Base-by-base conservation (phyloP, 1,140 invertebrate genomes). In the Druon quercuslanigerum region DNA sequence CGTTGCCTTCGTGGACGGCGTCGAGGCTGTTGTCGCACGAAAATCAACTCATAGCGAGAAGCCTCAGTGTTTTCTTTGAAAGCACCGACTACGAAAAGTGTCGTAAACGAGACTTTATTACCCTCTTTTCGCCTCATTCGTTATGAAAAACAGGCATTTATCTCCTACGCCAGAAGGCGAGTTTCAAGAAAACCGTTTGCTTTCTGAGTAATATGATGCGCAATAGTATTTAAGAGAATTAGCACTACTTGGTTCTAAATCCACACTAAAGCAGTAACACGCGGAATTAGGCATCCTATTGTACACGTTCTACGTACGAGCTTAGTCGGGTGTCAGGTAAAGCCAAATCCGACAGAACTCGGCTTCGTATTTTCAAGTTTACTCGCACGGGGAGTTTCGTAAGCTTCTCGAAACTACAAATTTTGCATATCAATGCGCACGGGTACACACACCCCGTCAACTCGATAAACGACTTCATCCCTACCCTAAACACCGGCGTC, bases 351-450 rank as follows among this genome's bases (percentile, higher is more conserved):
- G 20, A 20, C n/a, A 57, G n/a, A 19, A 12, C 19, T 16, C 57
- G 57, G 71, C 78, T 75, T 79, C 71, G 56, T 76, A 82, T 83
- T 78, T 83, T 78, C 66, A 82, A 85, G 84, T 85, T 85, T 85
- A 80, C 79, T 78, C 75, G 76, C 71, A 74, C 71, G 56, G 6
- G 70, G 54, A 73, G 70, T 84, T 75, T 73, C 75, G 76, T 81
- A 81, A 84, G 83, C 83, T 83, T 56, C 84, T 76, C 79, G 78
- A 80, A 85, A 85, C 83, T 84, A 85, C 82, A 85, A 85, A 85
- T 85, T 85, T 85, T 85, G 83, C 84, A 85, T 83, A 85, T 83
- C 83, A 85, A 85, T 85, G 80, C 79, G 75, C 78, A 50, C 80
- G 75, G 77, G 60, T 80, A 83, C 75, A 82, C 70, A 74, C 82